phyloP scores from a whole-genome alignment of 37 sponge, comb jelly and placozoan species.

The Petrosia ficiformis region DNA sequence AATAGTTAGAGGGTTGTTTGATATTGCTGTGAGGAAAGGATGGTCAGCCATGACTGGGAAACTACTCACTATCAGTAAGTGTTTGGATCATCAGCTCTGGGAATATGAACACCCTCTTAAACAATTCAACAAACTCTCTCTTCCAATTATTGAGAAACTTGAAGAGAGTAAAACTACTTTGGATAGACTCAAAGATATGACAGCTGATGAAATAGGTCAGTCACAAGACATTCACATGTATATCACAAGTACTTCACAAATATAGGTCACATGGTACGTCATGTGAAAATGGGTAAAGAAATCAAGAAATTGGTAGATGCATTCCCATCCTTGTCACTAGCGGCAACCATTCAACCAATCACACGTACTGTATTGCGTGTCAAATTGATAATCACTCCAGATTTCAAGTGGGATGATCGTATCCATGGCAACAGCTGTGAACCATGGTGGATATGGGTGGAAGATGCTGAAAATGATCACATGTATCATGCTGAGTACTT shows the following conservation, averaged over 20 bases:
- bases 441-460: conserved; percentile 99
- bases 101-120: conserved; percentile 82
- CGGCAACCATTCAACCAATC: conserved; percentile 89
- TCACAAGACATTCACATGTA: too few relatives aligned
- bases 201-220: conserved; percentile 82
- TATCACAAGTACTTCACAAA: too few relatives aligned
- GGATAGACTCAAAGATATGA: conserved; percentile 84
- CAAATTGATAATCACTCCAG: conserved; percentile 74
- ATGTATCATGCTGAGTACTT: conserved; percentile 94
- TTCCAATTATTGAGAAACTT: conserved; percentile 58
- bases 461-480: conserved; percentile 86
- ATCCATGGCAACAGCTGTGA: conserved; percentile 75
- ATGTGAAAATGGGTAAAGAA: conserved; percentile 70
- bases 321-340: conserved; percentile 75
- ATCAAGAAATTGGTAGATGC: conserved; percentile 57
- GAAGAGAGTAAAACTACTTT: conserved; percentile 53
- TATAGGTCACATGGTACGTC: conserved; percentile 80
- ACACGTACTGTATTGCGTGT: conserved; percentile 89
- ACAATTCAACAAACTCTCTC: conserved; percentile 77
- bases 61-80: conserved; percentile 79
- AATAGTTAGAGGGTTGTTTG: conserved; percentile 92
- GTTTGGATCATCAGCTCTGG: conserved; percentile 86
- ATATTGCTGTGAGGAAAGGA: conserved; percentile 78
- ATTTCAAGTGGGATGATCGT: conserved; percentile 87
- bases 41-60: conserved; percentile 62